A percentile compares a stretch with the other conserved stretches of the same genome.
Conservation (phyloP, 2,888 invertebrate genomes). For the Diabrotica balteata region DNA sequence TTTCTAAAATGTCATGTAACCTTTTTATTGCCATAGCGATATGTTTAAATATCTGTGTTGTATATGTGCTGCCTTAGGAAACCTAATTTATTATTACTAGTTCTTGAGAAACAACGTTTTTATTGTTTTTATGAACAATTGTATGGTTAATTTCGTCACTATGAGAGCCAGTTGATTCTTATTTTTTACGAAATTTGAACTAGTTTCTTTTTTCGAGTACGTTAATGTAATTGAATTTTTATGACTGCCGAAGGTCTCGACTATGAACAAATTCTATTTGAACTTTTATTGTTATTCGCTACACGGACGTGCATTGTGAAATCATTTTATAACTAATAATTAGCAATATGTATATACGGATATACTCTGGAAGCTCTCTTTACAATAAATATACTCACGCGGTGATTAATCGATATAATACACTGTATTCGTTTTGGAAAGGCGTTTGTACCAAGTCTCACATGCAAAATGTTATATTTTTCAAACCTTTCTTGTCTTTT, state of each 20-base stretch:
- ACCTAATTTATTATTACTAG: conserved; percentile 42
- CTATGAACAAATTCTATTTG: conserved; percentile 1
- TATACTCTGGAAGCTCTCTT: too few species aligned
- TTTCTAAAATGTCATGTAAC: conserved; percentile 24
- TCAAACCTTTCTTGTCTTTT: too few species aligned
- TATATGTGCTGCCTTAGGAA: conserved; percentile 30
- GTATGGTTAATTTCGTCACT: conserved; percentile 43
- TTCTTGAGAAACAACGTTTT: conserved; percentile 45
- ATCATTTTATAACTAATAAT: background rate
- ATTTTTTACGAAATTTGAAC: conserved; percentile 38
- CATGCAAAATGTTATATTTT: too few species aligned
- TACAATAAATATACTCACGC: too few species aligned
- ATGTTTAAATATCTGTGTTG: conserved; percentile 35
- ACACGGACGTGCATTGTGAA: background rate
- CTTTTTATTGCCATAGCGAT: conserved; percentile 34
- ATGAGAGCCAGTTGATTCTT: conserved; percentile 43
- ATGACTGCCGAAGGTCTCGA: conserved; percentile 21
- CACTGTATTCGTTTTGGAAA: too few species aligned
- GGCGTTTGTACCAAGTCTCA: too few species aligned
- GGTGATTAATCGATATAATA: too few species aligned
- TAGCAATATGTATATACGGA: too few species aligned
- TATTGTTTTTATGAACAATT: conserved; percentile 48
- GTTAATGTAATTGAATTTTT: conserved; percentile 23
- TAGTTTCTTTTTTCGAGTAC: conserved; percentile 35
- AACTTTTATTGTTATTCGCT: background rate